Evolutionary conservation across 2,888 invertebrate genomes (phyloP).

Genomic region (Eilema sororculum): DNA sequence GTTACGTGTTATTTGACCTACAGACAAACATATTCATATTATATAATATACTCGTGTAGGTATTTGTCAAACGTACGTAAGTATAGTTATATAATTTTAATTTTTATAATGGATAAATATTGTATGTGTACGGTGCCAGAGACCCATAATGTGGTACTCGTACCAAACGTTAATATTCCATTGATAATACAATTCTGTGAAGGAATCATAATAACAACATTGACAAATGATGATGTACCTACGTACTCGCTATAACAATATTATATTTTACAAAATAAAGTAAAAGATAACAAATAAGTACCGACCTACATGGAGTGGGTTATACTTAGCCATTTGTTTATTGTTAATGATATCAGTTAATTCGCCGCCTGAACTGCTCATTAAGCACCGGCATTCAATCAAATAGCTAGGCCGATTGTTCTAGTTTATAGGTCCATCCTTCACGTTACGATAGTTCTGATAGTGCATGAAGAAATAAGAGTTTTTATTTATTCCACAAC

Average conservation of each 20-base stretch:
- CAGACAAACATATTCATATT: constrained; percentile 51
- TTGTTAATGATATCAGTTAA: too few relatives aligned
- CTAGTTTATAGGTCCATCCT: too few relatives aligned
- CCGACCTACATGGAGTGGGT: too few relatives aligned
- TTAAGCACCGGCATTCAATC: too few relatives aligned
- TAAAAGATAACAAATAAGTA: background rate
- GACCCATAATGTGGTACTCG: background rate
- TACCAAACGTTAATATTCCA: background rate
- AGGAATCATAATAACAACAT: background rate
- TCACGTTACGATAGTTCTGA: too few relatives aligned
- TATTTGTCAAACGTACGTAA: constrained; percentile 21
- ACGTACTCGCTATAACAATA: background rate
- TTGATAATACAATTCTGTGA: background rate
- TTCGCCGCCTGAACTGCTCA: too few relatives aligned
- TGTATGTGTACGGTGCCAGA: background rate
- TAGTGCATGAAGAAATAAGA: too few relatives aligned
- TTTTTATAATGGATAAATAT: constrained; percentile 4
- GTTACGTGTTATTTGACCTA: constrained; percentile 62
- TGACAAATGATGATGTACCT: background rate
- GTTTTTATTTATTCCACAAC: too few relatives aligned
- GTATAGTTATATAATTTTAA: background rate
- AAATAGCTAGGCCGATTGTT: too few relatives aligned
- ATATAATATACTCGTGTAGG: constrained; percentile 19
- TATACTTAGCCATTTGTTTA: too few relatives aligned
- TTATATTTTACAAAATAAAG: background rate